Evolutionary conservation across 2,113 vertebrate species (phyloP).

Genomic region (Sturnira hondurensis): DNA sequence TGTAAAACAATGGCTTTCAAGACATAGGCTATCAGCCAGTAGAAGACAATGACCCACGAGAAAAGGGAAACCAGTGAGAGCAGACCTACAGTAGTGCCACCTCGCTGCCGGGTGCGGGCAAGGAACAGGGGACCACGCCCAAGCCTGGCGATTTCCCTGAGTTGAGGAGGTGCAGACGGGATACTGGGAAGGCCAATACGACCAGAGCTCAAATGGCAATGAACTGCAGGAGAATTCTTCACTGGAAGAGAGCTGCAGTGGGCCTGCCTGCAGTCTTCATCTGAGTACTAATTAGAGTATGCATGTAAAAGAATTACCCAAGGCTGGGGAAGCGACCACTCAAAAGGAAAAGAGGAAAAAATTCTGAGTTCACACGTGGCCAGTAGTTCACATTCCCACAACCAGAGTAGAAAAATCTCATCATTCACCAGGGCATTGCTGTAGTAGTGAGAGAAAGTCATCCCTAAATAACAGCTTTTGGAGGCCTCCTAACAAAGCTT

Average conservation of each 20-base stretch:
- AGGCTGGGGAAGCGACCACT: background rate
- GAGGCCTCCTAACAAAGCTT: background rate
- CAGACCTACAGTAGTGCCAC: background rate
- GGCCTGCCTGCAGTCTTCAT: background rate
- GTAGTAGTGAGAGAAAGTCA: background rate
- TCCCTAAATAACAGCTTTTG: background rate
- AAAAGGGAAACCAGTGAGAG: background rate
- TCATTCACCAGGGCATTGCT: background rate
- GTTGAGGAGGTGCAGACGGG: background rate
- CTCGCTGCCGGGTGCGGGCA: background rate
- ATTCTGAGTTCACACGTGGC: background rate
- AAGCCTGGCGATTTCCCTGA: background rate
- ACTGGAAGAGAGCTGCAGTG: background rate
- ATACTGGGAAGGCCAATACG: background rate
- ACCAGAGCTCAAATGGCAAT: background rate
- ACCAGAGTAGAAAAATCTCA: background rate
- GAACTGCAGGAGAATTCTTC: background rate
- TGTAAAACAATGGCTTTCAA: background rate
- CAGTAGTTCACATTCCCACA: background rate
- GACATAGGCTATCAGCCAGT: background rate
- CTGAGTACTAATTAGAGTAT: background rate
- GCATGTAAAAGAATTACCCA: background rate
- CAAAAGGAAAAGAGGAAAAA: background rate
- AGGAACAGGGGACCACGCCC: background rate
- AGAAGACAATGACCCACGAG: background rate